Conservation (phyloP, 2,797 vertebrate species). For the Sus cebifrons region DNA sequence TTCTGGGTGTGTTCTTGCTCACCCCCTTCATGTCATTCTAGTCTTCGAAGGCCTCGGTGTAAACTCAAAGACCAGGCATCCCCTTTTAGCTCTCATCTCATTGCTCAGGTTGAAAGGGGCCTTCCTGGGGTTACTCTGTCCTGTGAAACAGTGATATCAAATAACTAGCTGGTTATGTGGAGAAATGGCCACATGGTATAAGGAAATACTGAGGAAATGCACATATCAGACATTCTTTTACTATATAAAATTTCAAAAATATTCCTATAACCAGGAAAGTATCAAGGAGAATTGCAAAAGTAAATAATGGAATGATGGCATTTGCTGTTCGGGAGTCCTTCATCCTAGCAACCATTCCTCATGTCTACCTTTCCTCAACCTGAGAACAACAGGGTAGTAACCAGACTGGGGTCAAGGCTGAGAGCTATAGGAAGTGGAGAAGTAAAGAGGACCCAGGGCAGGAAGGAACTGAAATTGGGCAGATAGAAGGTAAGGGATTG, state of each 20-base stretch:
- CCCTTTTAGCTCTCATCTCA: background rate
- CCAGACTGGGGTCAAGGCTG: background rate
- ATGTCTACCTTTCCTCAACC: background rate
- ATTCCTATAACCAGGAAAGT: background rate
- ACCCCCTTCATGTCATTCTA: background rate
- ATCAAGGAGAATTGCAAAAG: background rate
- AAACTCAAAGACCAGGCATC: background rate
- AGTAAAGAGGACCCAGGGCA: background rate
- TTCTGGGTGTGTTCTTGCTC: background rate
- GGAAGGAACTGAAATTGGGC: background rate
- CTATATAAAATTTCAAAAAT: background rate
- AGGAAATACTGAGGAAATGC: background rate
- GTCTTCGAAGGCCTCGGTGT: background rate
- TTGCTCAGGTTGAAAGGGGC: background rate
- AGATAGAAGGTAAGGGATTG: no score
- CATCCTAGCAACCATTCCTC: background rate
- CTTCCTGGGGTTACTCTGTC: background rate
- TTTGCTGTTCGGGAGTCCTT: background rate
- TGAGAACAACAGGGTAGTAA: background rate
- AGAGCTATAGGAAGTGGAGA: background rate
- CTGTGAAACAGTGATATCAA: background rate
- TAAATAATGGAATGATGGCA: background rate
- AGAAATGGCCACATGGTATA: background rate
- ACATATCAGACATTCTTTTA: background rate
- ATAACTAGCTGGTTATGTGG: background rate